Evolutionary conservation across 2,888 invertebrate genomes (phyloP), one percentile per base, ranked within the genome.

Genomic region (Schizaphis graminum): DNA sequence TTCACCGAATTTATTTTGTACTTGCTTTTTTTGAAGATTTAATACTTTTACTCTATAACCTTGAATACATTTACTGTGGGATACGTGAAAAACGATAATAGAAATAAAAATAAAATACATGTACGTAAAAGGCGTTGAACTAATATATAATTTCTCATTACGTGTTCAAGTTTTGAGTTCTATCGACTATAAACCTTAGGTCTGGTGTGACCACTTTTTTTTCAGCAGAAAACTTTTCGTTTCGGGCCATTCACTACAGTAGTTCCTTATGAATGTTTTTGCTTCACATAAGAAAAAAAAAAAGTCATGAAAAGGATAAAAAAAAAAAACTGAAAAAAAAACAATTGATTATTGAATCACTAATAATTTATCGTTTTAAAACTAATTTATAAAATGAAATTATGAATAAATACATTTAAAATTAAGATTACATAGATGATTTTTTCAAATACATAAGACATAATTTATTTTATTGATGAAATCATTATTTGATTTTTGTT

Each of bases 111-210:
- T 41, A 93, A 89, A 89, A 47, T 47, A 16, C 44, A 26, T 56
- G 35, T 67, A 88, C 41, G 56, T 35, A 35, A 56, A 61, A 85
- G 5, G 35, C 28, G 44, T 61, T n/a, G 28, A 49, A 44, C 41
- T 94, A 91, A 94, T 91, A 87, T 67, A 94, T 91, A 94, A 91
- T 91, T 94, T 53, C 67, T 67, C 90, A 53, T 86, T 67, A 87
- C 86, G 86, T 87, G 67, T 67, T 56, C 26, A 41, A 41, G 61
- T 85, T 86, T 86, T 61, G 86, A 91, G 61, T 94, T 94, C 86
- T 91, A 87, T 87, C 67, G 94, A 90, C 93, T 93, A 90, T 93
- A 61, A 87, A 94, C 53, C 91, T 56, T 28, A 57, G 28, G 44
- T 53, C 57, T 84, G 5, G 85, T 2, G n/a, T 28, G 26, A 61